Conservation (phyloP, 2,888 invertebrate species). For the Aphidius colemani region DNA sequence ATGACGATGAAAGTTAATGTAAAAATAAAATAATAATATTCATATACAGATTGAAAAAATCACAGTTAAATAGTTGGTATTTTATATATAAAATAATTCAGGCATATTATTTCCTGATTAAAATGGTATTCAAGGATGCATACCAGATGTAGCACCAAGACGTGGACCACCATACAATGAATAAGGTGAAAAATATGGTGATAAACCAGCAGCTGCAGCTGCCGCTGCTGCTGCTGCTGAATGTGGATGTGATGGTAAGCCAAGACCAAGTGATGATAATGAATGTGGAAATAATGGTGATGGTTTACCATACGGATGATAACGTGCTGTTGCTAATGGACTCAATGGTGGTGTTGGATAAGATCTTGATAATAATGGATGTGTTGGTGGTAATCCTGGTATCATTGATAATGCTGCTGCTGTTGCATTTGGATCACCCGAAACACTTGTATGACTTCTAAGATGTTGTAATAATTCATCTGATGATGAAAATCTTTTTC, state of each 20-base stretch:
- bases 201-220: constrained; percentile 65
- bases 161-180: constrained; percentile 81
- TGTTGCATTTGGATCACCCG: constrained; percentile 60
- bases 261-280: constrained; percentile 66
- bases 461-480: constrained; percentile 87
- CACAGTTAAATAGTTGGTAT: constrained; percentile 44
- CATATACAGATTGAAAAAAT: constrained; percentile 33
- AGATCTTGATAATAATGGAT: constrained; percentile 79
- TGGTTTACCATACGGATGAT: constrained; percentile 89
- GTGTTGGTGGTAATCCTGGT: constrained; percentile 70
- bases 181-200: constrained; percentile 87
- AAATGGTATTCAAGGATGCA: constrained; percentile 69
- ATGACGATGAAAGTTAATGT: not conserved
- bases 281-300: constrained; percentile 70
- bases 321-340: constrained; percentile 79
- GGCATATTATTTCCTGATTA: constrained; percentile 14
- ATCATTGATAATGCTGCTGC: constrained; percentile 70
- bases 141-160: constrained; percentile 77
- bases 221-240: constrained; percentile 30
- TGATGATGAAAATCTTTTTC: constrained; percentile 83
- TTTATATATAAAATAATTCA: not conserved
- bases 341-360: constrained; percentile 92
- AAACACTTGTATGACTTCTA: constrained; percentile 81
- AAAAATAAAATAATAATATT: not conserved
- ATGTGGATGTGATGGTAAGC: constrained; percentile 71